Percentiles rank a stretch among this genome's conserved stretches.
Conservation (phyloP, 2,888 invertebrate genomes). For the Diloba caeruleocephala region DNA sequence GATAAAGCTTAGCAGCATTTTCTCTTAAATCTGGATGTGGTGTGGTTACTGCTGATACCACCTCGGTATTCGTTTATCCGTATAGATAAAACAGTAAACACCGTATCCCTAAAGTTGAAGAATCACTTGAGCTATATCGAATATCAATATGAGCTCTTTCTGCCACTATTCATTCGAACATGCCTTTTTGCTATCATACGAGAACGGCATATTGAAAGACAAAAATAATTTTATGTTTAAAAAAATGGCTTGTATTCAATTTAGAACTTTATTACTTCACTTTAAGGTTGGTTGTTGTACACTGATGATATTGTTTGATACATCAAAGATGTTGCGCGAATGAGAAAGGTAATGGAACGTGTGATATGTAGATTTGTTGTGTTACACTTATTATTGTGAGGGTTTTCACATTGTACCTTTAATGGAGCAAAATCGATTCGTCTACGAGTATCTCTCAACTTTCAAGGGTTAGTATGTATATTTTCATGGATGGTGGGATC, state of each 20-base stretch:
- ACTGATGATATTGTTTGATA: conserved; percentile 11
- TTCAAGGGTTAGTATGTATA: conserved; percentile 52
- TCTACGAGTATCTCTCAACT: conserved; percentile 62
- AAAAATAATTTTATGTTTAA: conserved; percentile 36
- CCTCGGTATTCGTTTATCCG: conserved; percentile 5
- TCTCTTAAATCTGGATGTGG: neutral
- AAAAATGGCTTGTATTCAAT: conserved; percentile 19
- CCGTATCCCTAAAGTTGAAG: conserved; percentile 34
- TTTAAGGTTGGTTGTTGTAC: conserved; percentile 18
- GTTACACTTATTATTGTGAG: conserved; percentile 72
- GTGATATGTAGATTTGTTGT: conserved; percentile 78
- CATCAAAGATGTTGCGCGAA: conserved; percentile 56
- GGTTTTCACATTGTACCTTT: conserved; percentile 62
- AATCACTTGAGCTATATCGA: conserved; percentile 53
- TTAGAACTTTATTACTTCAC: conserved; percentile 24
- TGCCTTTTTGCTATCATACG: conserved; percentile 46
- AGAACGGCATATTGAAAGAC: conserved; percentile 44
- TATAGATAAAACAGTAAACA: conserved; percentile 21
- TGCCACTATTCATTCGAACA: conserved; percentile 40
- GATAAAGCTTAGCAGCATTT: too few species aligned
- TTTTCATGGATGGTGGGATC: conserved; percentile 31
- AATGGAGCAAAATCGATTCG: conserved; percentile 68
- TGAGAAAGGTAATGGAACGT: conserved; percentile 74
- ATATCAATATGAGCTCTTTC: conserved; percentile 50
- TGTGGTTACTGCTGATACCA: neutral